Evolutionary conservation across 2,888 invertebrate genomes (phyloP).

Genomic region (Clitarchus hookeri): DNA sequence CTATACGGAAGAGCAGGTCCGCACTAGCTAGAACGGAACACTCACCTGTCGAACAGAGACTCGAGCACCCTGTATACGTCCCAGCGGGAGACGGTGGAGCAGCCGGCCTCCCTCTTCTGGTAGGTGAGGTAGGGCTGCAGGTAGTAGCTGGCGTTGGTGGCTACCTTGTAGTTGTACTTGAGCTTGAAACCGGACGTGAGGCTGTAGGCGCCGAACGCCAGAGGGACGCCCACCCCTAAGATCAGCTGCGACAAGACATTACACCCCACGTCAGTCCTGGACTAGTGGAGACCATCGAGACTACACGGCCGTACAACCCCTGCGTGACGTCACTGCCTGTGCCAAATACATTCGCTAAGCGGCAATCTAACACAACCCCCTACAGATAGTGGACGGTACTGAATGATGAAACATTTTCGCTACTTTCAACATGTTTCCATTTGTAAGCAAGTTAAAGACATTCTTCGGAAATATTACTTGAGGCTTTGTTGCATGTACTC

Average conservation of each 20-base stretch:
- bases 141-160: conserved; percentile 3
- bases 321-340: too few species aligned
- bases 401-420: too few species aligned
- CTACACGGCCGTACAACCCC: too few species aligned
- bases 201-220: neutral
- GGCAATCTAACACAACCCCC: too few species aligned
- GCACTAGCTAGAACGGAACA: too few species aligned
- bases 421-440: too few species aligned
- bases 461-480: too few species aligned
- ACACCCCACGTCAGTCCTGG: neutral
- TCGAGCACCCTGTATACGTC: neutral
- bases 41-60: neutral
- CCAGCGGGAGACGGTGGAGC: neutral
- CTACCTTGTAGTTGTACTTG: neutral
- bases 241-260: neutral
- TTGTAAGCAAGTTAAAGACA: too few species aligned
- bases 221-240: neutral
- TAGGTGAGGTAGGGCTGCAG: neutral
- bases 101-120: neutral
- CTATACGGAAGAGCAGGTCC: too few species aligned
- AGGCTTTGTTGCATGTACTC: too few species aligned
- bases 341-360: too few species aligned
- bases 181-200: neutral
- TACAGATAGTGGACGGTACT: too few species aligned
- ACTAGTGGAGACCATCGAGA: neutral